phyloP scores from a whole-genome alignment of 2,797 vertebrate species.

The Etheostoma nigrum region DNA sequence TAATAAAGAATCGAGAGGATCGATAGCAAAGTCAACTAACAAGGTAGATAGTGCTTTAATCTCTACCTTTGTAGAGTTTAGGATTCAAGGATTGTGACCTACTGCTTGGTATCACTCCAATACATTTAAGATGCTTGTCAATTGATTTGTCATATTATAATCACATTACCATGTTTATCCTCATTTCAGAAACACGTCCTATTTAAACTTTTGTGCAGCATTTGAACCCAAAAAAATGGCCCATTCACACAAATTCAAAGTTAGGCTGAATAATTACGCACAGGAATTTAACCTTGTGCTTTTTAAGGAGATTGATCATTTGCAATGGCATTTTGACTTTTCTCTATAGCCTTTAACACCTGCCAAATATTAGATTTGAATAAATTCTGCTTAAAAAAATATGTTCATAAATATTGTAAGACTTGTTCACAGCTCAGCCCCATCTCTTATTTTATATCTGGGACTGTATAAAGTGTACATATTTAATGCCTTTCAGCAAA shows the following conservation, averaged over 20 bases:
- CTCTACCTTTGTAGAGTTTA: slow-evolving; percentile 59
- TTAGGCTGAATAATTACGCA: slow-evolving; percentile 26
- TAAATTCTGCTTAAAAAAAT: slow-evolving; percentile 52
- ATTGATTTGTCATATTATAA: slow-evolving; percentile 16
- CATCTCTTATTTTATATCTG: slow-evolving; percentile 54
- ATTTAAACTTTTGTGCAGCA: background rate
- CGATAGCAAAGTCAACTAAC: slow-evolving; percentile 85
- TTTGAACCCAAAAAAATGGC: slow-evolving; percentile 12
- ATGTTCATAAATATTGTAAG: slow-evolving; percentile 63
- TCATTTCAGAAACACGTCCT: background rate
- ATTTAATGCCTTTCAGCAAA: slow-evolving; percentile 47
- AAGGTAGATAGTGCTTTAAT: slow-evolving; percentile 77
- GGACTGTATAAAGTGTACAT: slow-evolving; percentile 59
- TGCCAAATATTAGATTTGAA: slow-evolving; percentile 53
- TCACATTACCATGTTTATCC: background rate
- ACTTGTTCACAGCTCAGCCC: slow-evolving; percentile 64
- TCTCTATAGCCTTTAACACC: slow-evolving; percentile 46
- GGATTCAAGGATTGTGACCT: slow-evolving; percentile 53
- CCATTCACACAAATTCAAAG: slow-evolving; percentile 6
- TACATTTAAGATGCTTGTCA: slow-evolving; percentile 17
- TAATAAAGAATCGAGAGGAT: slow-evolving; percentile 87
- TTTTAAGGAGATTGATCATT: slow-evolving; percentile 35
- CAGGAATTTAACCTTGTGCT: slow-evolving; percentile 11
- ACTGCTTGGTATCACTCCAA: slow-evolving; percentile 3
- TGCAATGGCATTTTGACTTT: slow-evolving; percentile 38